These are phyloP conservation scores for Drosophila yakuba DNA, from an alignment of 1,140 invertebrate genomes.

Conservation along the genomic window DNA sequence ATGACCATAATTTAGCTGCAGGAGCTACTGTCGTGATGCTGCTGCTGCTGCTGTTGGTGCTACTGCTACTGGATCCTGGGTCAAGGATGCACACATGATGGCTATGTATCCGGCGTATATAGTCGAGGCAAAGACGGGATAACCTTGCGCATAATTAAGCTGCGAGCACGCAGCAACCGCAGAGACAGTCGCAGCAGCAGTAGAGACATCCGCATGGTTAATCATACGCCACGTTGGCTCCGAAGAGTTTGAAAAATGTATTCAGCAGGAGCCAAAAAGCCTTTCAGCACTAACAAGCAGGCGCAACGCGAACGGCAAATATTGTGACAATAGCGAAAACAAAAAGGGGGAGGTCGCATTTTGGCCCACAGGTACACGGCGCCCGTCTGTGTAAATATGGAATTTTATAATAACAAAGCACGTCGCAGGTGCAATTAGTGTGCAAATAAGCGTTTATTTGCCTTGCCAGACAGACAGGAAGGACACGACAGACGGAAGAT, in stretches of 20 bases:
- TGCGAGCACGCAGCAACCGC: constrained; percentile 54
- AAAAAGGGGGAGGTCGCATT: constrained; percentile 9
- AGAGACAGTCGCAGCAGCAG: constrained; percentile 15
- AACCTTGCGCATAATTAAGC: constrained; percentile 69
- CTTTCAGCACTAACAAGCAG: constrained; percentile 71
- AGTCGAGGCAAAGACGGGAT: constrained; percentile 20
- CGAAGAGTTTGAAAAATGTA: constrained; percentile 54
- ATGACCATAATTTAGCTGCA: constrained; percentile 56
- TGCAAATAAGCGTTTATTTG: constrained; percentile 84
- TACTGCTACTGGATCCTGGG: constrained; percentile 35
- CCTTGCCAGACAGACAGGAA: constrained; percentile 31
- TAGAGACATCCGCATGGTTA: constrained; percentile 69
- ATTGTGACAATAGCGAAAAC: constrained; percentile 69
- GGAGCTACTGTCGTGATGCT: constrained; percentile 2
- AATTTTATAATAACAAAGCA: constrained; percentile 84
- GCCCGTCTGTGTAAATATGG: constrained; percentile 71
- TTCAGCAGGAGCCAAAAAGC: constrained; percentile 57
- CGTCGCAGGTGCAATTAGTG: constrained; percentile 83
- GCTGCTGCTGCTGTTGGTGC: not conserved
- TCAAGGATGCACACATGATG: constrained; percentile 59
- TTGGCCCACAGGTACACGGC: not conserved
- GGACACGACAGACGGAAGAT: not conserved
- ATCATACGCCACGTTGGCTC: constrained; percentile 71
- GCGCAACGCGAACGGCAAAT: constrained; percentile 60
- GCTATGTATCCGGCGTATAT: constrained; percentile 8